Evolutionary conservation across 2,888 invertebrate species (phyloP), one percentile per base, ranked within the genome.

Genomic region (Lydus trimaculatus): DNA sequence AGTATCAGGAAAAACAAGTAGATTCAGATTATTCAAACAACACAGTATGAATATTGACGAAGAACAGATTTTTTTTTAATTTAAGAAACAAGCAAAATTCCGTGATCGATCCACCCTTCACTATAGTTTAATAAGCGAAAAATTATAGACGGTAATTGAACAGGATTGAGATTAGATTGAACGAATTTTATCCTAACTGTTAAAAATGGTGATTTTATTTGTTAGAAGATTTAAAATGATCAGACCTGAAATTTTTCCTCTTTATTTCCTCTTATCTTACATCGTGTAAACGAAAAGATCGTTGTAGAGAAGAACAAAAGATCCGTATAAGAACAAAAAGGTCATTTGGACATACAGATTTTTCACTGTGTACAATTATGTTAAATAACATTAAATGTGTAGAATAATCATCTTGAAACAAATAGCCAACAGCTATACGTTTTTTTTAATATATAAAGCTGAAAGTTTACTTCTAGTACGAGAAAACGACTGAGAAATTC

Each of bases 391-490:
- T 13, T 43, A 43, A 17, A 43, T 17, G n/a, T 5, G 11, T n/a
- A n/a, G n/a, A 13, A 17, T 17, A 23, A 60, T 56, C 56, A 67
- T 48, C 33, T 52, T 58, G 58, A 36, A 43, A 61, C 61, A 36
- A 61, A 61, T 61, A 43, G 17, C n/a, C 43, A 61, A 52, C 33
- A 68, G 7, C 52, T 68, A 63, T 69, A 60, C 63, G 64, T 61
- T 69, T 66, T 61, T 66, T 39, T 69, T 66, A 66, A 56, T 61
- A 65, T n/a, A 66, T 61, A 48, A 58, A 69, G 69, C 66, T 69
- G 60, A 48, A 62, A 65, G 7, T 23, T 52, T 69, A 63, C 69
- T 56, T 66, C 64, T 60, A 65, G 65, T 61, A 69, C 63, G 60
- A 61, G 68, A 65, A 56, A 66, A 69, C 43, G 64, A 58, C 4